These are phyloP conservation scores for Grantiella picta DNA, from an alignment of 2,113 vertebrate species.

Conservation along the genomic window DNA sequence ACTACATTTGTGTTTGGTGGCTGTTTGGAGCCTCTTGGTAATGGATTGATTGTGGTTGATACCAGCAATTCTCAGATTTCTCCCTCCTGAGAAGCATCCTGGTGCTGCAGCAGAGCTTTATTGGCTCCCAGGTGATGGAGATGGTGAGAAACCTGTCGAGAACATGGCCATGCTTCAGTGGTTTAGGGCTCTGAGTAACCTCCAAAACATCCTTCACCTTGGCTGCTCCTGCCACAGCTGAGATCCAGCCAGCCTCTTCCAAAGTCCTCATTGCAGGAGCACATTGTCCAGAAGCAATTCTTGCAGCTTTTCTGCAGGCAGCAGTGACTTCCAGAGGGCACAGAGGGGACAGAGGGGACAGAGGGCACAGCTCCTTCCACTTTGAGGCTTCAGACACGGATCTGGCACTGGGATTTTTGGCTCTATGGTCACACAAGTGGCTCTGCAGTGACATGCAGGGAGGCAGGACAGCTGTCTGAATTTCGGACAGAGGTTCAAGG, in stretches of 20 bases:
- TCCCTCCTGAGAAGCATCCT: background rate
- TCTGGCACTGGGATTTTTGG: accelerated
- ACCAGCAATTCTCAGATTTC: background rate
- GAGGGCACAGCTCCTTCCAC: background rate
- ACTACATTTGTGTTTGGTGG: background rate
- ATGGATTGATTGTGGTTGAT: background rate
- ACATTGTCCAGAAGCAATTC: background rate
- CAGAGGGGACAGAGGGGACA: background rate
- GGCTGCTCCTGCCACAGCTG: background rate
- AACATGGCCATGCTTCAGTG: accelerated
- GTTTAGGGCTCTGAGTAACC: background rate
- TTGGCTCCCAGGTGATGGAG: background rate
- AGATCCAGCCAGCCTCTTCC: background rate
- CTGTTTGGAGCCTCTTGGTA: background rate
- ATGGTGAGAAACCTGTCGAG: background rate
- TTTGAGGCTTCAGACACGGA: accelerated
- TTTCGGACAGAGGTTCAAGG: background rate
- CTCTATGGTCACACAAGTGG: accelerated
- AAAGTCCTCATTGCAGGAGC: background rate
- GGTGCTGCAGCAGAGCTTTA: background rate
- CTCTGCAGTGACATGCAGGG: background rate
- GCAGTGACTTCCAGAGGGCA: background rate
- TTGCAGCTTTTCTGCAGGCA: background rate
- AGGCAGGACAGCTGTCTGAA: background rate
- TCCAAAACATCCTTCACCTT: background rate